Evolutionary conservation across 64 coral and sea anemone species (phyloP).

Genomic region (Stichodactyla helianthus): DNA sequence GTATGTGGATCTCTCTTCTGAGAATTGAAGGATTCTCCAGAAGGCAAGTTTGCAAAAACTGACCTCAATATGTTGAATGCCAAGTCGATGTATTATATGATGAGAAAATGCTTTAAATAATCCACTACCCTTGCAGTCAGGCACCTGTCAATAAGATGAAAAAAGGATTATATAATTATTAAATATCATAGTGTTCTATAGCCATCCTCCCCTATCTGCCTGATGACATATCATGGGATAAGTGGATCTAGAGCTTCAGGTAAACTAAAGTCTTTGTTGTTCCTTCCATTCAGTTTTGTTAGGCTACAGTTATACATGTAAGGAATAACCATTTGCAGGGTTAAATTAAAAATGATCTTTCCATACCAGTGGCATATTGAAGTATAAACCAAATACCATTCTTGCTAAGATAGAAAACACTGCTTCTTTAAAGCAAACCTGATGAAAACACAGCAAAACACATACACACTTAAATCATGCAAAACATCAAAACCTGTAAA

Average conservation of each 20-base stretch:
- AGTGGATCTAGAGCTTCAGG: no score
- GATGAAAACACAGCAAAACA: conserved; percentile 18
- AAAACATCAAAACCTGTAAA: no score
- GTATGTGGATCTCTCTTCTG: no score
- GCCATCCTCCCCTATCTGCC: no score
- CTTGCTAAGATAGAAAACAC: conserved; percentile 78
- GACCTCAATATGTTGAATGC: conserved; percentile 38
- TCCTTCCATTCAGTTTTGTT: no score
- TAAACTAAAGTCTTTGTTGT: no score
- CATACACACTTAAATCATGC: no score
- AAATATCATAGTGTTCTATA: not conserved
- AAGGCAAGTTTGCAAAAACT: no score
- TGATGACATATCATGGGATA: not conserved
- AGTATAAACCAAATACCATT: conserved; percentile 80
- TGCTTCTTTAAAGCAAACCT: conserved; percentile 82
- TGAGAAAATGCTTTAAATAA: conserved; percentile 76
- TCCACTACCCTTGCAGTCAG: conserved; percentile 78
- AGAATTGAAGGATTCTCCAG: no score
- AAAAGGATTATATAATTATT: not conserved
- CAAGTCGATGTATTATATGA: conserved; percentile 66
- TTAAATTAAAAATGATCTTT: not conserved
- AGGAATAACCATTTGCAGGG: no score
- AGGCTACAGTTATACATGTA: no score
- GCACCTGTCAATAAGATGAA: conserved; percentile 41
- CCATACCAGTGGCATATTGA: conserved; percentile 88